Percentiles rank a stretch among this genome's conserved stretches.
Conservation (phyloP, 2,888 invertebrate species). For the Danaus chrysippus region DNA sequence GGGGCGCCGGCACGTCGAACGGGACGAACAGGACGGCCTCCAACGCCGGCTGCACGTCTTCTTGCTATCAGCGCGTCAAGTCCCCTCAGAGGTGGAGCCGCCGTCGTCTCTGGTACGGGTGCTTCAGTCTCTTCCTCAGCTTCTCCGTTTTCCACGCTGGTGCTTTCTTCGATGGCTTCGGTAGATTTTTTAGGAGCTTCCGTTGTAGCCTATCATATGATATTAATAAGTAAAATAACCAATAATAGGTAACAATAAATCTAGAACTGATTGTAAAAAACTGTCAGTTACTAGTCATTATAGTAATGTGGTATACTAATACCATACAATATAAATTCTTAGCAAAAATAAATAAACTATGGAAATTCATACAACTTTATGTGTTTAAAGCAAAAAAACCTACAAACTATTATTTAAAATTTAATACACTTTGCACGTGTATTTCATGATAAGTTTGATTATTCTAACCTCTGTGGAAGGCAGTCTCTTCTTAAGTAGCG, state of each 20-base stretch:
- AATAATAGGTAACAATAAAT: too few species aligned
- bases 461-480: conserved; percentile 63
- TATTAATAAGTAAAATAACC: not conserved
- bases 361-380: too few species aligned
- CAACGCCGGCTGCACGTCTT: conserved; percentile 77
- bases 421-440: too few species aligned
- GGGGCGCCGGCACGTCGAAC: conserved; percentile 48
- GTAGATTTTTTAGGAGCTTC: conserved; percentile 61
- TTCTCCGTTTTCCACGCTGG: conserved; percentile 62
- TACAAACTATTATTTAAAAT: too few species aligned
- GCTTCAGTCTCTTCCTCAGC: conserved; percentile 58
- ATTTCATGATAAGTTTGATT: not conserved
- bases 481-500: conserved; percentile 75
- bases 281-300: too few species aligned
- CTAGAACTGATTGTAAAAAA: too few species aligned
- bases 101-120: conserved; percentile 63
- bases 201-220: conserved; percentile 54
- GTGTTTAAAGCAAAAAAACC: too few species aligned
- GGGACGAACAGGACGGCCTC: conserved; percentile 55
- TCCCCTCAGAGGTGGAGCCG: conserved; percentile 80
- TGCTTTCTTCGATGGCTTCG: conserved; percentile 64
- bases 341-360: too few species aligned
- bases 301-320: too few species aligned
- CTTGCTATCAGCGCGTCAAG: conserved; percentile 84
- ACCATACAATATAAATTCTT: too few species aligned